Percentiles rank a stretch among this genome's conserved stretches.
Conservation (phyloP, 2,888 invertebrate genomes). For the Lacanobia oleracea region DNA sequence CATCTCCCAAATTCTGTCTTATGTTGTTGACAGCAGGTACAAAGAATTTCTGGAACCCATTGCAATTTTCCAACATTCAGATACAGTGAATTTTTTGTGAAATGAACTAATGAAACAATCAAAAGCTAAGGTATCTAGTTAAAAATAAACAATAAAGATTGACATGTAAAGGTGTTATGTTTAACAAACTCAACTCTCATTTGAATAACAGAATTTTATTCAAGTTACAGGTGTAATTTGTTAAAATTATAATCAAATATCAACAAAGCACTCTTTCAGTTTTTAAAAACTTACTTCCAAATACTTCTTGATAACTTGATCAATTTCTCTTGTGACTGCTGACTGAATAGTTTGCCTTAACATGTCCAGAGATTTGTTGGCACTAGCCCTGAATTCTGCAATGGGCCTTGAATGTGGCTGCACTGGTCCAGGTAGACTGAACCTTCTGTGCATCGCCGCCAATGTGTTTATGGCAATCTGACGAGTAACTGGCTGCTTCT, state of each 20-base stretch:
- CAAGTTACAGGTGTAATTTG: neutral
- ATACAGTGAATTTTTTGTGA: neutral
- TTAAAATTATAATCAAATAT: neutral
- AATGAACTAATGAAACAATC: too few relatives aligned
- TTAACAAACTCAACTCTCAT: too few relatives aligned
- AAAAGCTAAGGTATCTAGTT: too few relatives aligned
- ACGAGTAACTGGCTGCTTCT: conserved; percentile 89
- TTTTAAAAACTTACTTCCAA: conserved; percentile 90
- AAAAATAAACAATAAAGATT: too few relatives aligned
- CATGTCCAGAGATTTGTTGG: conserved; percentile 94
- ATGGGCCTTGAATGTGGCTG: conserved; percentile 88
- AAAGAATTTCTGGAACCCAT: conserved; percentile 93
- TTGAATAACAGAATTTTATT: neutral
- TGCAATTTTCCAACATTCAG: too few relatives aligned
- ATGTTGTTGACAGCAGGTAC: conserved; percentile 95
- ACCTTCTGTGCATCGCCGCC: conserved; percentile 91
- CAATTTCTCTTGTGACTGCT: conserved; percentile 94
- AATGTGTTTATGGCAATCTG: conserved; percentile 94
- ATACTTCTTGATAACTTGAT: conserved; percentile 94
- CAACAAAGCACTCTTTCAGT: neutral
- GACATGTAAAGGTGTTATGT: too few relatives aligned
- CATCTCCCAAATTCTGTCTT: conserved; percentile 93
- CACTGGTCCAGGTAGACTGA: conserved; percentile 90
- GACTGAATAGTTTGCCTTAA: conserved; percentile 94
- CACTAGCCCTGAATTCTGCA: conserved; percentile 91